Evolutionary conservation across 2,797 vertebrate genomes (phyloP).

Genomic region (Scolopax bukidnonensis): DNA sequence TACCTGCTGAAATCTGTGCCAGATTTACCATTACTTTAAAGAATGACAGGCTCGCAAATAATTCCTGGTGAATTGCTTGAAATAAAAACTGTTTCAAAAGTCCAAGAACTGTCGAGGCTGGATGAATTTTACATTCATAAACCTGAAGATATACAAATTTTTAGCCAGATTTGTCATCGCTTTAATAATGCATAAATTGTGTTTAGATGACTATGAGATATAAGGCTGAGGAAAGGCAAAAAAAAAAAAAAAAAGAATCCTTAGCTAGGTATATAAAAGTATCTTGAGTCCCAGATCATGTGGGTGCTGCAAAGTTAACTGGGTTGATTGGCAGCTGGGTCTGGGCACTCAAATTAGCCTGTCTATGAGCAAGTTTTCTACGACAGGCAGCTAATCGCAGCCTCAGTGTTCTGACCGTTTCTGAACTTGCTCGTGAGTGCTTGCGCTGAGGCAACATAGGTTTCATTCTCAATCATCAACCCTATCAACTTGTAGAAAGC

Average conservation of each 20-base stretch:
- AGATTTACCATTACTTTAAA: neutral
- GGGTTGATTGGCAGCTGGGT: conserved; percentile 56
- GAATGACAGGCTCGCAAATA: neutral
- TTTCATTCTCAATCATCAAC: neutral
- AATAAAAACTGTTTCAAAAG: neutral
- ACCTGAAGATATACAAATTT: neutral
- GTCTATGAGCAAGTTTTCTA: conserved; percentile 23
- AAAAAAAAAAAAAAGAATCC: neutral
- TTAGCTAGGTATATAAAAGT: neutral
- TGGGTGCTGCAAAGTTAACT: neutral
- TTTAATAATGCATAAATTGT: conserved; percentile 3
- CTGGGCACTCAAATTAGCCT: conserved; percentile 64
- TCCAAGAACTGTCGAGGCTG: neutral
- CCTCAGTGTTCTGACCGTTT: neutral
- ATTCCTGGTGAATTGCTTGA: neutral
- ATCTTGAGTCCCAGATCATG: neutral
- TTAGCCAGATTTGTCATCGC: neutral
- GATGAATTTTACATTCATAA: neutral
- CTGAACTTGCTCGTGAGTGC: neutral
- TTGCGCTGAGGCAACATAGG: neutral
- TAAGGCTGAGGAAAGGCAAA: neutral
- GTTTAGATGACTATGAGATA: neutral
- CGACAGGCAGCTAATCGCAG: neutral
- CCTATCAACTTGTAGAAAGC: neutral
- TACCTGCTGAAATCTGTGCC: neutral